Evolutionary conservation across 2,113 vertebrate species (phyloP), one percentile per base, ranked within the genome.

Genomic region (Sorex fumeus): DNA sequence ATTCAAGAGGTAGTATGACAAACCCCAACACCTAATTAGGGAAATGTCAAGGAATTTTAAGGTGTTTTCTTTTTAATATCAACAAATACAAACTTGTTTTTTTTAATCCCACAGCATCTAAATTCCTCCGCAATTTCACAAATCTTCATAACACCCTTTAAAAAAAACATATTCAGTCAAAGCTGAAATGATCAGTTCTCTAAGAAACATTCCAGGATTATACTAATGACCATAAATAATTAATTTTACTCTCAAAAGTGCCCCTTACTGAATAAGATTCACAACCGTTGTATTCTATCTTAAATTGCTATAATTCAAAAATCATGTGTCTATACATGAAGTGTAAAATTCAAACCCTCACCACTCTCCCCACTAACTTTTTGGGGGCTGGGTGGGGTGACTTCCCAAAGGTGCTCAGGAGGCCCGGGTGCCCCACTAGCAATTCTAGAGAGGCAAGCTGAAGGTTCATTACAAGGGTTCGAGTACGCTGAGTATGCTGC

Each of bases 61-160:
- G n/a, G 69, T 40, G 40, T 40, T 8, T 45, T n/a, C 53, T 7
- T 45, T 72, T 75, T 50, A 84, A 45, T 19, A 88, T 21, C 27
- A 43, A 92, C 8, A 71, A 45, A 70, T 18, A 66, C 2, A 83
- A 27, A 8, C 66, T 80, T 79, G 9, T 7, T 28, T 66, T 15
- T 76, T 71, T 75, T 89, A 80, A 69, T 86, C 27, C 43, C 12
- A 88, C 13, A 91, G 64, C 19, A 71, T 75, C 36, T 83, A 79
- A 85, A 94, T 78, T 79, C 70, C 6, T 88, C 87, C 62, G 77
- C 30, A 79, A 60, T 43, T 75, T 90, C 77, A 86, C 60, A 94
- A 70, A 88, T 64, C 3, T 6, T 32, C 19, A 62, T 40, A 57
- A 62, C 28, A 45, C 4, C 2, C 12, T 28, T 28, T 82, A 67